These are phyloP conservation scores for Harpalus rubripes DNA, from an alignment of 2,888 invertebrate genomes.

Conservation along the genomic window DNA sequence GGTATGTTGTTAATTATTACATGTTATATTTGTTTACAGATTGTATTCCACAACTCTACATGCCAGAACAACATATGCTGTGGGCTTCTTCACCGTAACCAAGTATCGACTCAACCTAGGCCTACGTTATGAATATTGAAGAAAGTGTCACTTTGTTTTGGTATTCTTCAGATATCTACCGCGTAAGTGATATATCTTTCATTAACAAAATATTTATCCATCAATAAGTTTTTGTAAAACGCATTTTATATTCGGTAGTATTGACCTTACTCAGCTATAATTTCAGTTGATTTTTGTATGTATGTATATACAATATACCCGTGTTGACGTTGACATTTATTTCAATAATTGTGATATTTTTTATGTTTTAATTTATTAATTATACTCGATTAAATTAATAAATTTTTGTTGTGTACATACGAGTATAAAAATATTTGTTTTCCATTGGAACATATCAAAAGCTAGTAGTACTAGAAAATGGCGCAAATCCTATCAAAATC, in stretches of 20 bases:
- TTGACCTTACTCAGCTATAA: no score
- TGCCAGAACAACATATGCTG: conserved; percentile 48
- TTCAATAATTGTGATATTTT: not conserved
- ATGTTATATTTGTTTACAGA: conserved; percentile 9
- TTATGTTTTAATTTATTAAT: not conserved
- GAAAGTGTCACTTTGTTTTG: conserved; percentile 8
- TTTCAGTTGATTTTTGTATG: not conserved
- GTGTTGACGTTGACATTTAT: not conserved
- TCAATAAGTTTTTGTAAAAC: not conserved
- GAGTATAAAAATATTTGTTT: conserved; percentile 22
- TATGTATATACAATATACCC: not conserved
- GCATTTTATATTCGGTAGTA: not conserved
- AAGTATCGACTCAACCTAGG: conserved; percentile 38
- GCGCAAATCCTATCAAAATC: conserved; percentile 8
- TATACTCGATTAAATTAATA: no score
- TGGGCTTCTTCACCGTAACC: conserved; percentile 33
- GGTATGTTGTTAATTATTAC: no score
- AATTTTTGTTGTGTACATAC: no score
- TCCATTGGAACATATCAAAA: conserved; percentile 41
- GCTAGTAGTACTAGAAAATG: conserved; percentile 29
- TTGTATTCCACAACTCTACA: conserved; percentile 29
- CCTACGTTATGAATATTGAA: conserved; percentile 41
- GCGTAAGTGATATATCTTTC: not conserved
- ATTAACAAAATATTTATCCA: no score
- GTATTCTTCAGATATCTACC: not conserved